Conservation (phyloP, 2,113 vertebrate species). For the Labeo catla region DNA sequence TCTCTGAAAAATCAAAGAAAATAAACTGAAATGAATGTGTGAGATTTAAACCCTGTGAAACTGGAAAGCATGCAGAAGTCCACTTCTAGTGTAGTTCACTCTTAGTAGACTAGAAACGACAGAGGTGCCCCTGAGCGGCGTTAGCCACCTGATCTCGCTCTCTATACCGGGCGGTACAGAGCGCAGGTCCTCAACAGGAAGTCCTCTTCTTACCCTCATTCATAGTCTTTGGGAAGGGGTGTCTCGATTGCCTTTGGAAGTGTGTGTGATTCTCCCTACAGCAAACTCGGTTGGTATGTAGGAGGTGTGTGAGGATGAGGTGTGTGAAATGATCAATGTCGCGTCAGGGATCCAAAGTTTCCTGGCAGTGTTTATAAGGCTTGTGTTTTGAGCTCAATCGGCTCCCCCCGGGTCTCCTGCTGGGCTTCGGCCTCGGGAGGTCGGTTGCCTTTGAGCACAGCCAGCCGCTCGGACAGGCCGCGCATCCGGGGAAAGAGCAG, state of each 20-base stretch:
- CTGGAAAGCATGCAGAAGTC: constrained; percentile 72
- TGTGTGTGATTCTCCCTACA: not conserved
- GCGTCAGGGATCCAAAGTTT: constrained; percentile 60
- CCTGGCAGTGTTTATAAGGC: constrained; percentile 79
- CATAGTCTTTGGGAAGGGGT: constrained; percentile 58
- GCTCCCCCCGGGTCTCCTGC: constrained; percentile 83
- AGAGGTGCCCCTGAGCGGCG: constrained; percentile 69
- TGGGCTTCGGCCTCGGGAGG: constrained; percentile 78
- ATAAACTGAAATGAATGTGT: constrained; percentile 40
- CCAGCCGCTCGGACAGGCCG: constrained; percentile 86
- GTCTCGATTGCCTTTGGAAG: constrained; percentile 27
- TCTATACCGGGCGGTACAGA: constrained; percentile 59
- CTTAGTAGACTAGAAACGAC: constrained; percentile 69
- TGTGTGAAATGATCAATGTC: constrained; percentile 36
- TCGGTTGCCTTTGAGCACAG: constrained; percentile 84
- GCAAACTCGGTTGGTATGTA: constrained; percentile 19
- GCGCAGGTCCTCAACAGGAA: constrained; percentile 62
- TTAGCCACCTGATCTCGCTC: constrained; percentile 63
- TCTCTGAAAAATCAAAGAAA: constrained; percentile 65
- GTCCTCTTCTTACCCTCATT: constrained; percentile 69
- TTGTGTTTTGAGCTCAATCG: constrained; percentile 91
- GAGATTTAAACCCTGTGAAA: constrained; percentile 69
- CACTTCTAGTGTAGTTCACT: constrained; percentile 78
- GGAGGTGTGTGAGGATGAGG: constrained; percentile 45
- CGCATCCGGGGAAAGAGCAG: constrained; percentile 89